phyloP scores from a whole-genome alignment of 1,140 invertebrate species.

The Nymphalis io region DNA sequence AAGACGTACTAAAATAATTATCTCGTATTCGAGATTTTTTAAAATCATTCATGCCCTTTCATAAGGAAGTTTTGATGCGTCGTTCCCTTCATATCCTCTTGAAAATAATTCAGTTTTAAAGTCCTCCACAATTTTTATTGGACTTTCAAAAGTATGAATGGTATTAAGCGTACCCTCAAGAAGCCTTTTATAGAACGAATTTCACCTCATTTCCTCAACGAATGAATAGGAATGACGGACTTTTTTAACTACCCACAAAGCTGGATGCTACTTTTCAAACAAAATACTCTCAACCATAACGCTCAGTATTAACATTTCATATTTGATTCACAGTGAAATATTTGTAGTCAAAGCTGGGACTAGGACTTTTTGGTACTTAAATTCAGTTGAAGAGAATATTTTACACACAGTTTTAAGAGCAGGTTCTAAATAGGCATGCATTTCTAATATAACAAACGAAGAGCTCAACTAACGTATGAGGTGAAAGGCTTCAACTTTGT shows the following conservation, averaged over 20 bases:
- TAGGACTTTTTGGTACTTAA: conserved; percentile 21
- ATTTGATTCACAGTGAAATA: conserved; percentile 21
- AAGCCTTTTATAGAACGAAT: conserved; percentile 31
- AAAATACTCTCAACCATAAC: conserved; percentile 1
- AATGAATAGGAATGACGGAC: conserved; percentile 36
- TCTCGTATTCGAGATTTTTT: conserved; percentile 2
- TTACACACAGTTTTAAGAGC: conserved; percentile 8
- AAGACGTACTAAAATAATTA: not conserved
- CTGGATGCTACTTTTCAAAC: conserved; percentile 36
- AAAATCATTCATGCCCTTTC: conserved; percentile 2
- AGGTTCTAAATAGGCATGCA: not conserved
- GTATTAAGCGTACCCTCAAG: conserved; percentile 23
- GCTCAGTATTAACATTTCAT: conserved; percentile 8
- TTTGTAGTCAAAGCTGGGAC: conserved; percentile 20
- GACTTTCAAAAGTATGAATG: conserved; percentile 25
- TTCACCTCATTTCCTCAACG: conserved; percentile 42
- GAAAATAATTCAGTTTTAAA: conserved; percentile 22
- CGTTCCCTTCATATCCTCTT: conserved; percentile 9
- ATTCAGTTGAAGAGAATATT: conserved; percentile 8
- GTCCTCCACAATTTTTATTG: conserved; percentile 23
- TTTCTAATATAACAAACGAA: not conserved
- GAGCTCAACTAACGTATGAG: no score
- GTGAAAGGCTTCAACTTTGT: no score
- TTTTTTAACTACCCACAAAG: conserved; percentile 33
- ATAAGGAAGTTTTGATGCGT: conserved; percentile 12